Conservation (phyloP, 2,888 invertebrate species). For the Mythimna lalbum region DNA sequence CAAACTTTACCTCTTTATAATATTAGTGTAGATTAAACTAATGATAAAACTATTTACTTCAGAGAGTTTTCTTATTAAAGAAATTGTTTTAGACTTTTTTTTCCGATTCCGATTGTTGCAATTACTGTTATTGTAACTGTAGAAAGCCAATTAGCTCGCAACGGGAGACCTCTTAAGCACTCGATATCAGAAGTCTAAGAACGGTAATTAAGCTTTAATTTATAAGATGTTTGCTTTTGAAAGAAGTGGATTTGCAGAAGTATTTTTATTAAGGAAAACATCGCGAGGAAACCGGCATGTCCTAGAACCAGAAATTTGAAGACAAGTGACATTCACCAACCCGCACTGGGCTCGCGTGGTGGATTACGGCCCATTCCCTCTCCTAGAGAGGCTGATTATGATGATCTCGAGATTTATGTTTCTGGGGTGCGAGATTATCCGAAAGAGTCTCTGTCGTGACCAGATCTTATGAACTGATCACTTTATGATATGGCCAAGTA, state of each 20-base stretch:
- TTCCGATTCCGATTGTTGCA: slow-evolving; percentile 23
- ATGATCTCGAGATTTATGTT: too few relatives aligned
- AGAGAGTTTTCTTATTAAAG: not conserved
- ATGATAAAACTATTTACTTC: not conserved
- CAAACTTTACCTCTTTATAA: too few relatives aligned
- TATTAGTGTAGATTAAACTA: not conserved
- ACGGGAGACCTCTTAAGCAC: slow-evolving; percentile 19
- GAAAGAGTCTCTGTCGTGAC: too few relatives aligned
- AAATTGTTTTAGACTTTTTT: slow-evolving; percentile 11
- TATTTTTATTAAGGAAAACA: not conserved
- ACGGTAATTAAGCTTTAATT: slow-evolving; percentile 21
- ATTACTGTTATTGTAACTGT: slow-evolving; percentile 43
- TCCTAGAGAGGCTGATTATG: too few relatives aligned
- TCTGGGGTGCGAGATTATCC: too few relatives aligned
- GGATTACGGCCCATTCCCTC: too few relatives aligned
- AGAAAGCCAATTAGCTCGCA: slow-evolving; percentile 40
- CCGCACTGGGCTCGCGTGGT: too few relatives aligned
- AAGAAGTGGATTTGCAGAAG: not conserved
- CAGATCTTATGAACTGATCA: too few relatives aligned
- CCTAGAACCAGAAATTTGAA: too few relatives aligned
- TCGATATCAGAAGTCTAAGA: slow-evolving; percentile 22
- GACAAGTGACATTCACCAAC: too few relatives aligned
- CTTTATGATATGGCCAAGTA: too few relatives aligned
- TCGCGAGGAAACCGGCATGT: too few relatives aligned
- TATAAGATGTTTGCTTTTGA: not conserved